A percentile compares a stretch with the other conserved stretches of the same genome.
Conservation (phyloP, 2,888 invertebrate genomes). For the Tinea pellionella region DNA sequence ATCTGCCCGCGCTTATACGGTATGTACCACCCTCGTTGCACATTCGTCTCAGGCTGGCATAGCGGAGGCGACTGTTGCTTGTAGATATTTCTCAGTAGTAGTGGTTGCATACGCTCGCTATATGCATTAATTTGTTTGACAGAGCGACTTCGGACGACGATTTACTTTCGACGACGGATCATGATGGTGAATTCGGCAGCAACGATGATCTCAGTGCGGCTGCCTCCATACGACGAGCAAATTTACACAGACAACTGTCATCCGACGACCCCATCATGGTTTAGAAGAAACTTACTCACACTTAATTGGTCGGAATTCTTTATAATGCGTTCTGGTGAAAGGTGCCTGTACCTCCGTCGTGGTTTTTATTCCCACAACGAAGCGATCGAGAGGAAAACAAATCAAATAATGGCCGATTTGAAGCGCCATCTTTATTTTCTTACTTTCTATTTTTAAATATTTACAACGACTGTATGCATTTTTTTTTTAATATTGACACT, state of each 20-base stretch:
- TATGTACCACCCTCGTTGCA: conserved; percentile 17
- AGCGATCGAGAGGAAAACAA: too few relatives aligned
- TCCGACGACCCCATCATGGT: conserved; percentile 68
- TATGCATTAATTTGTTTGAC: too few relatives aligned
- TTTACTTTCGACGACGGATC: conserved; percentile 79
- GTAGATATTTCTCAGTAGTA: too few relatives aligned
- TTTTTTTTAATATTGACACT: background rate
- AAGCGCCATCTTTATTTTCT: too few relatives aligned
- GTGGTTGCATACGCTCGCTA: too few relatives aligned
- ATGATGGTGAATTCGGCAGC: conserved; percentile 78
- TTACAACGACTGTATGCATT: background rate
- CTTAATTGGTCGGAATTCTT: too few relatives aligned
- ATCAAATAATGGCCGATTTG: too few relatives aligned
- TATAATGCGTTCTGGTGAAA: background rate
- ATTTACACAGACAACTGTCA: conserved; percentile 58
- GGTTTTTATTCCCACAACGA: too few relatives aligned
- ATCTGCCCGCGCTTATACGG: conserved; percentile 80
- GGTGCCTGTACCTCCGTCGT: too few relatives aligned
- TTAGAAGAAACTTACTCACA: too few relatives aligned
- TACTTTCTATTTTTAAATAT: background rate
- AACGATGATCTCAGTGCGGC: conserved; percentile 66
- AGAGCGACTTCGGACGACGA: conserved; percentile 91
- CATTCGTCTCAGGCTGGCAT: too few relatives aligned
- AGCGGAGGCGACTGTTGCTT: too few relatives aligned
- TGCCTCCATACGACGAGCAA: conserved; percentile 41